phyloP scores from a whole-genome alignment of 2,888 invertebrate species.

The Hydropsyche betteni region DNA sequence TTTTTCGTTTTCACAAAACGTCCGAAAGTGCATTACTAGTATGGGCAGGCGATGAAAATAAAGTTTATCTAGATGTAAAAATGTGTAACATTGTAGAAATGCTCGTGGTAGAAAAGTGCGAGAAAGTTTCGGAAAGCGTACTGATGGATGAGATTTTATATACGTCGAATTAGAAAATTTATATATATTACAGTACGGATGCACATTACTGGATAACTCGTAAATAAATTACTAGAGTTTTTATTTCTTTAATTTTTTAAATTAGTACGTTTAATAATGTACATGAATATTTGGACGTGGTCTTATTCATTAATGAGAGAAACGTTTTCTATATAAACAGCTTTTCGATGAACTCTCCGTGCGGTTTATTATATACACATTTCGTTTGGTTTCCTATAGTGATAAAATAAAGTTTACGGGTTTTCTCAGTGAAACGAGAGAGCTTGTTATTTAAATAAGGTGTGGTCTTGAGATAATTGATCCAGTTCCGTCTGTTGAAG shows the following conservation, averaged over 20 bases:
- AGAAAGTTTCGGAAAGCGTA: constrained; percentile 19
- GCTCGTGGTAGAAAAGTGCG: not conserved
- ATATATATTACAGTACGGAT: not conserved
- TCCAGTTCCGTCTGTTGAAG: not conserved
- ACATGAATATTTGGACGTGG: no score
- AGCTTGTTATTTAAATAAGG: not conserved
- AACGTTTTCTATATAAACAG: no score
- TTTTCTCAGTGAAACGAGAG: constrained; percentile 18
- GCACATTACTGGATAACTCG: no score
- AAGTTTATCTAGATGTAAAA: no score
- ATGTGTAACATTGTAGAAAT: no score
- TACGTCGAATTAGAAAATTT: not conserved
- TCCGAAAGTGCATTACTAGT: no score
- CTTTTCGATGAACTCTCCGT: not conserved
- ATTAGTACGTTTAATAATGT: no score
- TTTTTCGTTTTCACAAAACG: no score
- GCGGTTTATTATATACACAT: not conserved
- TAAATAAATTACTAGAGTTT: no score
- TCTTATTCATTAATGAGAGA: no score
- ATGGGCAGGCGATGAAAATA: no score
- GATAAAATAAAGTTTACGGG: not conserved
- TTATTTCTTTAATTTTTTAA: no score
- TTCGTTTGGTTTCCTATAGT: not conserved
- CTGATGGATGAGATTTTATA: constrained; percentile 13
- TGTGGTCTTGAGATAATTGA: not conserved